Percentiles rank a stretch among this genome's conserved stretches.
Conservation (phyloP, 2,113 vertebrate species). For the Corythaeola cristata region DNA sequence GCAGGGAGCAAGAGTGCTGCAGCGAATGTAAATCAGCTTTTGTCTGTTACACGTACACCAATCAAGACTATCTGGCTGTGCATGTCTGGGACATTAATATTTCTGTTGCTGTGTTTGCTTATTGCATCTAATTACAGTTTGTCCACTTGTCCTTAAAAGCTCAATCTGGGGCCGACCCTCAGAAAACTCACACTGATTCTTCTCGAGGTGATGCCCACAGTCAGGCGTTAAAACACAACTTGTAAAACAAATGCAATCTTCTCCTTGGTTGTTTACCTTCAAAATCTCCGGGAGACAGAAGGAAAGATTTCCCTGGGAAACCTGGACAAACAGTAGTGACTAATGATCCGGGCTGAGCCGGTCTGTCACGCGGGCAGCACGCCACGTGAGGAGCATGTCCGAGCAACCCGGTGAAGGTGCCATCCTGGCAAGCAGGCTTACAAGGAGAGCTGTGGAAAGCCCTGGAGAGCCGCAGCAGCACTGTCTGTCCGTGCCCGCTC, state of each 20-base stretch:
- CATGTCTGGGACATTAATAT: neutral
- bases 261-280: neutral
- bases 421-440: neutral
- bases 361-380: neutral
- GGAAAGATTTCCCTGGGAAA: neutral
- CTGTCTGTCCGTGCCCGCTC: neutral
- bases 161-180: neutral
- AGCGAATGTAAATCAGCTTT: neutral
- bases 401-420: neutral
- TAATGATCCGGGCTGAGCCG: neutral
- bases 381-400: accelerated
- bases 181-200: neutral
- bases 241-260: neutral
- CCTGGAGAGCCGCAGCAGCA: neutral
- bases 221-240: neutral
- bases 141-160: neutral
- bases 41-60: neutral
- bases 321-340: neutral
- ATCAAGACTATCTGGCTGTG: neutral
- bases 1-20: neutral
- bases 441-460: neutral
- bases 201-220: neutral
- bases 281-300: neutral
- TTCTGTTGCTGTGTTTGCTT: neutral
- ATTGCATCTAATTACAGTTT: neutral